Percentiles rank a stretch among this genome's conserved stretches.
These are phyloP conservation scores for Volucella inanis DNA, from an alignment of 2,888 invertebrate species.

Conservation along the genomic window DNA sequence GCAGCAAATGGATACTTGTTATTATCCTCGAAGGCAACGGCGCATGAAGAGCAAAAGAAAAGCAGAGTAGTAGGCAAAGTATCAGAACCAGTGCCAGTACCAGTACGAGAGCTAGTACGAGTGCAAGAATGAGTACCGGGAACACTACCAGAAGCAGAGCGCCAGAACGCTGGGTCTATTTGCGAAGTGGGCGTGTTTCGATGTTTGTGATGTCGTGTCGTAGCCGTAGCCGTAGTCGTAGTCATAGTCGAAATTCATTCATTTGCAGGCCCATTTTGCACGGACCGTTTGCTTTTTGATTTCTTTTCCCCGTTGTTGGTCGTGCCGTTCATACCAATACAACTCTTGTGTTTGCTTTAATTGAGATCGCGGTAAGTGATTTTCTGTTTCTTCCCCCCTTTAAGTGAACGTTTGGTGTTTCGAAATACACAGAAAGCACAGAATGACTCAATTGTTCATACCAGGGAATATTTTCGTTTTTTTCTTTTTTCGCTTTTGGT, in stretches of 20 bases:
- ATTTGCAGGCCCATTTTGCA: conserved; percentile 67
- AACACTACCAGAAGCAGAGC: conserved; percentile 22
- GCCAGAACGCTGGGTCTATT: conserved; percentile 59
- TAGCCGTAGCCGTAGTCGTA: conserved; percentile 22
- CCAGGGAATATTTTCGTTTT: conserved; percentile 33
- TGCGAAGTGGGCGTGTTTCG: conserved; percentile 59
- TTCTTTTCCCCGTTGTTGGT: conserved; percentile 15
- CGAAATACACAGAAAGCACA: background rate
- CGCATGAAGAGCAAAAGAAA: conserved; percentile 3
- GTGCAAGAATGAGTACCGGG: conserved; percentile 6
- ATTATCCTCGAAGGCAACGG: conserved; percentile 54
- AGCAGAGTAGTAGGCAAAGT: no score
- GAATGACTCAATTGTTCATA: conserved; percentile 55
- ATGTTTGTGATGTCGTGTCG: background rate
- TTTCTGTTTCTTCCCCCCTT: conserved; percentile 46
- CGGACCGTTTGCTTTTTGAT: conserved; percentile 32
- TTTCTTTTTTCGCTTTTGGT: background rate
- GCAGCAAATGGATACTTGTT: conserved; percentile 69
- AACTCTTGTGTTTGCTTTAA: conserved; percentile 56
- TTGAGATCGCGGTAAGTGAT: conserved; percentile 69
- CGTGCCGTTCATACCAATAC: conserved; percentile 20
- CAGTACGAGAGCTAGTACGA: no score
- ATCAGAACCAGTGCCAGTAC: no score
- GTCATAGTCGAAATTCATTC: conserved; percentile 68
- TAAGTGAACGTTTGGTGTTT: background rate